phyloP scores from a whole-genome alignment of 2,888 invertebrate species.

The Tyria jacobaeae region DNA sequence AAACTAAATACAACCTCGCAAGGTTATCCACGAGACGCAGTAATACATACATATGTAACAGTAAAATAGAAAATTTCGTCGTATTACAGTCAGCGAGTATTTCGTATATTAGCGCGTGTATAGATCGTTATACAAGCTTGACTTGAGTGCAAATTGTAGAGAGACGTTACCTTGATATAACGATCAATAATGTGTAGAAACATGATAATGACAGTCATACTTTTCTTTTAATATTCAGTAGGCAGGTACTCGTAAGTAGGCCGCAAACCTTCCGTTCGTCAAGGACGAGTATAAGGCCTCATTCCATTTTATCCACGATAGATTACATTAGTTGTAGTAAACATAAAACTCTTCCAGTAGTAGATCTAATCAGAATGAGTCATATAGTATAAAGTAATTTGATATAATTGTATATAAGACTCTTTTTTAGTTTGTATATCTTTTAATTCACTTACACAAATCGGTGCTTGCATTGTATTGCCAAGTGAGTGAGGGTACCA shows the following conservation, averaged over 20 bases:
- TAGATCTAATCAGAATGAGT: neutral
- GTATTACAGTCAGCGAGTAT: no score
- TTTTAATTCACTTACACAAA: neutral
- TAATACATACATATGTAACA: no score
- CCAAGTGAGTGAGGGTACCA: no score
- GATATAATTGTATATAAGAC: neutral
- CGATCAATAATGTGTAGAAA: conserved; percentile 14
- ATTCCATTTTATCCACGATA: neutral
- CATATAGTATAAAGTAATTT: neutral
- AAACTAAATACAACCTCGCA: no score
- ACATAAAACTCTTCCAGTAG: neutral
- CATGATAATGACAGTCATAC: conserved; percentile 12
- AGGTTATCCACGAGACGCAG: no score
- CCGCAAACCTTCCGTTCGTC: conserved; percentile 18
- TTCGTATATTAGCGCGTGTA: neutral
- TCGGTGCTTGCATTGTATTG: no score
- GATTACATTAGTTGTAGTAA: neutral
- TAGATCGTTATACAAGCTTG: neutral
- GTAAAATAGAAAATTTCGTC: no score
- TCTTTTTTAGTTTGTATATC: neutral
- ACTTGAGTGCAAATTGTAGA: neutral
- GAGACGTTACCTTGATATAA: conserved; percentile 9
- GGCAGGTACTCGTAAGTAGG: conserved; percentile 23
- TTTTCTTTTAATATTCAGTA: conserved; percentile 17
- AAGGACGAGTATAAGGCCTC: conserved; percentile 40